Conservation (phyloP, 2,797 vertebrate species). For the Acipenser oxyrinchus region DNA sequence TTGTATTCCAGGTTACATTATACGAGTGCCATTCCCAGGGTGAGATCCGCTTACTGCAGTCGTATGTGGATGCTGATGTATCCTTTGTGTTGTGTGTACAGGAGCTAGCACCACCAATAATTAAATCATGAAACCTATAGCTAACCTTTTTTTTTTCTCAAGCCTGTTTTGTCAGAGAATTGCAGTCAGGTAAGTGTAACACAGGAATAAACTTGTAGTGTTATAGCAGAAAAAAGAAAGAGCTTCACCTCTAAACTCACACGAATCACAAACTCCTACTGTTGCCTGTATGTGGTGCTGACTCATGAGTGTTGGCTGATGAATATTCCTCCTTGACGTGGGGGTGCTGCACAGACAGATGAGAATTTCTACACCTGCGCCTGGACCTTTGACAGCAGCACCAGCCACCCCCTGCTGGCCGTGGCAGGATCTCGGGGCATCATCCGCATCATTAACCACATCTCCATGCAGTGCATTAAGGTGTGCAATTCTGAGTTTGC, state of each 20-base stretch:
- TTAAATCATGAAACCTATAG: neutral
- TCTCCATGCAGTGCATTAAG: slow-evolving; percentile 98
- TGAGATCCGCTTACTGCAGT: slow-evolving; percentile 88
- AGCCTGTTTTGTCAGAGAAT: neutral
- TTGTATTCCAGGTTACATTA: slow-evolving; percentile 75
- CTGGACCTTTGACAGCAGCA: slow-evolving; percentile 96
- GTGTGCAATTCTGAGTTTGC: slow-evolving; percentile 45
- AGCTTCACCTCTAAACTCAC: too few species aligned
- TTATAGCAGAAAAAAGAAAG: too few species aligned
- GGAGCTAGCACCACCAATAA: too few species aligned
- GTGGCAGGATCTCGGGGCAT: slow-evolving; percentile 95
- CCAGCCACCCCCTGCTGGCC: slow-evolving; percentile 88
- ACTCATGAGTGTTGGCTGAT: neutral
- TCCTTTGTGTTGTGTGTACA: slow-evolving; percentile 57
- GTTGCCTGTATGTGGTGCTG: neutral
- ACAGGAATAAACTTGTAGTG: slow-evolving; percentile 14
- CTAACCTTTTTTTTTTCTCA: neutral
- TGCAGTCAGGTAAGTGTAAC: neutral
- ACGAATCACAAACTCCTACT: neutral
- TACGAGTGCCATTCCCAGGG: slow-evolving; percentile 98
- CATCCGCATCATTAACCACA: slow-evolving; percentile 96
- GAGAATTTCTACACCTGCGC: slow-evolving; percentile 98
- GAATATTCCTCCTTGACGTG: slow-evolving; percentile 45
- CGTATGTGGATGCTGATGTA: slow-evolving; percentile 97
- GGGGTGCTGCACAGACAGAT: slow-evolving; percentile 66